Conservation (phyloP, 2,113 vertebrate species). For the Chloropsis hardwickii region DNA sequence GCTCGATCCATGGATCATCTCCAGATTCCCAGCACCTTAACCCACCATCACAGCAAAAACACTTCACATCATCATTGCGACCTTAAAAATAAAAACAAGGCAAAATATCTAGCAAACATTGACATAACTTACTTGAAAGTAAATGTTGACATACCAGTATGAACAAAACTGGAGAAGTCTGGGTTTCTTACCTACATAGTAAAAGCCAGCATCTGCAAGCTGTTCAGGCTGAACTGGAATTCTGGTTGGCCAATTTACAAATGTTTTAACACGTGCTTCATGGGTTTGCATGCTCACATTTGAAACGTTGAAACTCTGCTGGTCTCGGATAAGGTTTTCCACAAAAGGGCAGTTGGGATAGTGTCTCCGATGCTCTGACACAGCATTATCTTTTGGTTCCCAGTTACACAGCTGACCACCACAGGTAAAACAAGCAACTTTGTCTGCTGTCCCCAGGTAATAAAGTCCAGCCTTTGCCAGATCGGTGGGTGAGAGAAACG, state of each 20-base stretch:
- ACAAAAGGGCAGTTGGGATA: constrained; percentile 91
- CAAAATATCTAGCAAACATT: background rate
- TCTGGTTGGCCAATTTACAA: constrained; percentile 88
- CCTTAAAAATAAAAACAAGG: constrained; percentile 65
- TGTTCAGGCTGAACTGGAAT: constrained; percentile 91
- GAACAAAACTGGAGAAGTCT: background rate
- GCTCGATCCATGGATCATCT: constrained; percentile 96
- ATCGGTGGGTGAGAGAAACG: constrained; percentile 83
- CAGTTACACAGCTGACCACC: constrained; percentile 92
- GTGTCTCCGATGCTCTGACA: constrained; percentile 90
- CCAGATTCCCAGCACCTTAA: constrained; percentile 96
- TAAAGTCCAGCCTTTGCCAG: constrained; percentile 95
- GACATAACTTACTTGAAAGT: background rate
- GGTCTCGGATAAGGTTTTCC: constrained; percentile 73
- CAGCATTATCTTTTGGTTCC: constrained; percentile 93
- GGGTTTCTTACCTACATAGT: constrained; percentile 87
- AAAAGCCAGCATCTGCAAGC: constrained; percentile 94
- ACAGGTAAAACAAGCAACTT: constrained; percentile 92
- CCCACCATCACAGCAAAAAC: constrained; percentile 96
- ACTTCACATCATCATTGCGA: constrained; percentile 95
- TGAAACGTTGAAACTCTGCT: constrained; percentile 80
- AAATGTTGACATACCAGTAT: background rate
- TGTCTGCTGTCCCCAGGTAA: constrained; percentile 87
- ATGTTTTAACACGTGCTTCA: constrained; percentile 86
- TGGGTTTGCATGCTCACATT: constrained; percentile 92